Conservation (phyloP, 2,888 invertebrate genomes). For the Torymus aiolomorphi region DNA sequence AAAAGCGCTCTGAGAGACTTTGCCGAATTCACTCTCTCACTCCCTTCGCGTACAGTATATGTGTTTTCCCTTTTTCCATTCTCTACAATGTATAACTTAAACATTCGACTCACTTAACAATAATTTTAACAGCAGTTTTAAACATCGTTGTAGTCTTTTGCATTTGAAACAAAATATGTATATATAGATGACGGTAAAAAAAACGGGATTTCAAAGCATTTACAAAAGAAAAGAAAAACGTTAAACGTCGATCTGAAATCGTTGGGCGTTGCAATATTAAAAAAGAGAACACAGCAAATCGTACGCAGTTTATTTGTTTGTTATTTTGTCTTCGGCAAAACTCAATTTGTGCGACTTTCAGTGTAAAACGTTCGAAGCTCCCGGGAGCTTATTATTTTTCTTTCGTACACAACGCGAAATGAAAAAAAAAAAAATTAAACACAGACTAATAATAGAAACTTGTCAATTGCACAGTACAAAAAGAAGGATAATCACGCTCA, state of each 20-base stretch:
- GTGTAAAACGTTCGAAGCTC: too few relatives aligned
- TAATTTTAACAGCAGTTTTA: too few relatives aligned
- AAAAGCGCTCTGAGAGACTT: conserved; percentile 50
- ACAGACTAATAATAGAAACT: neutral
- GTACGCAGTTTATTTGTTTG: conserved; percentile 1
- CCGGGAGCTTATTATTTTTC: too few relatives aligned
- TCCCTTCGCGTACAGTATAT: conserved; percentile 17
- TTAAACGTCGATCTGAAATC: neutral
- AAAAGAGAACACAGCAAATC: conserved; percentile 31
- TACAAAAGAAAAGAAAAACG: conserved; percentile 14
- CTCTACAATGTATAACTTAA: conserved; percentile 30
- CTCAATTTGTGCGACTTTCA: conserved; percentile 36
- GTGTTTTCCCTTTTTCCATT: conserved; percentile 7
- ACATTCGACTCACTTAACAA: conserved; percentile 12
- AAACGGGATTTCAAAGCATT: neutral
- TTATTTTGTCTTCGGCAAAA: neutral
- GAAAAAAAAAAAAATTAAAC: too few relatives aligned
- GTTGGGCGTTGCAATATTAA: conserved; percentile 10
- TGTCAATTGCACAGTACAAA: conserved; percentile 23
- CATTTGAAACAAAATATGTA: too few relatives aligned
- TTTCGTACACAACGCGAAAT: neutral
- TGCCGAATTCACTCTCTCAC: neutral
- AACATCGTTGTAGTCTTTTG: too few relatives aligned
- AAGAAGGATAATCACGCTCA: too few relatives aligned
- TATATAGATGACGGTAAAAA: neutral